Evolutionary conservation across 2,888 invertebrate species (phyloP), one percentile per base, ranked within the genome.

Genomic region (Ptilodon capucinus): DNA sequence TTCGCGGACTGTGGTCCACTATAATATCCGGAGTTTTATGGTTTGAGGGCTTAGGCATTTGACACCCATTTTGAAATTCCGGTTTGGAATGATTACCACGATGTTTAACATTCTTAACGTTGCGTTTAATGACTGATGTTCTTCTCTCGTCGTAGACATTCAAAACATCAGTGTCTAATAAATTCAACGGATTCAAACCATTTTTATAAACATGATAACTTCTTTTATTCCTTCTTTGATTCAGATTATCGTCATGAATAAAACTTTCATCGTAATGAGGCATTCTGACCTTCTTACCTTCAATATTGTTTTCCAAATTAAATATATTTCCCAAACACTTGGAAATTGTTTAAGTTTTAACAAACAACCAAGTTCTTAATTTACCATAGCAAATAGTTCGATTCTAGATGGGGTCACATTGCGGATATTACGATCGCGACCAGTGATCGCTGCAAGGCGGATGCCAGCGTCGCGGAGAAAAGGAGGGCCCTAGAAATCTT

Each of bases 241-340:
- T 92, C 46, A 80, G 74, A 70, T 84, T 90, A 60, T 92, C 91
- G 54, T 88, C 87, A 44, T 85, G 71, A 52, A 92, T 87, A 68
- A 92, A 92, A 68, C 84, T 91, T 73, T 91, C 91, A 60, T 91
- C 91, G 76, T 91, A 91, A 71, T 91, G 85, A 55, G 91, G 91
- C 91, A 91, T 91, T 56, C 74, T 84, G 52, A n/a, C 39, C 50
- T 17, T 35, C n/a, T 32, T 9, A 5, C 13, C 13, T 17, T 14
- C 34, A 11, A 17, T 36, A n/a, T 6, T 35, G 14, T 17, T 38
- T 35, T 34, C 23, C 35, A 3, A 8, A 7, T 9, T 28, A 0
- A 5, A 14, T 28, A 40, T 23, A n/a, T 23, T 23, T 23, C 23
- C 23, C 23, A 23, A 7, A 9, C 23, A 23, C 23, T 48, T 44